Conservation (phyloP, 2,113 vertebrate species). For the Ceuthmochares aereus region DNA sequence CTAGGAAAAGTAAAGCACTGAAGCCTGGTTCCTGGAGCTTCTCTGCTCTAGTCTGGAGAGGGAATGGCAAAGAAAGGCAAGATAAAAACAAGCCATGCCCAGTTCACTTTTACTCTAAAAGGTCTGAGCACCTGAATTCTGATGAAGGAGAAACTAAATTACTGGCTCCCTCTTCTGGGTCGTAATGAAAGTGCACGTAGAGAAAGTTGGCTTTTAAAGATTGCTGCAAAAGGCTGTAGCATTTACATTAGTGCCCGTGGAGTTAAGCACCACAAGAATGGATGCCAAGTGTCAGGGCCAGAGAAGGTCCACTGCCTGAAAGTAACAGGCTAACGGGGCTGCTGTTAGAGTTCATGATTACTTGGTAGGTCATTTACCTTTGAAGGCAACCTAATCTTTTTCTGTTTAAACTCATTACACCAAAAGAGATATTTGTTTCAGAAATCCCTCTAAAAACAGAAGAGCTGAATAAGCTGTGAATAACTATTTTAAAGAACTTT, state of each 20-base stretch:
- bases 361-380: not conserved
- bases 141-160: not conserved
- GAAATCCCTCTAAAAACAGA: not conserved
- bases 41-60: not conserved
- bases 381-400: not conserved
- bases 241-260: not conserved
- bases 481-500: not conserved
- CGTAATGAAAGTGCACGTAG: not conserved
- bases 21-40: not conserved
- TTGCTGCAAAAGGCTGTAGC: not conserved
- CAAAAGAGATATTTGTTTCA: not conserved
- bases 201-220: not conserved
- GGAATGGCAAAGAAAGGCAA: not conserved
- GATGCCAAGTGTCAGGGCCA: rapidly evolving
- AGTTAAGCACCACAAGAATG: not conserved
- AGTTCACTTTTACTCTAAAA: not conserved
- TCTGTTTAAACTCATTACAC: not conserved
- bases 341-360: not conserved
- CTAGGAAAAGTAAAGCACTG: not conserved
- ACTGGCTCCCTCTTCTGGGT: constrained; percentile 54
- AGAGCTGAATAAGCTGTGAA: not conserved
- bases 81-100: not conserved
- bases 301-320: not conserved
- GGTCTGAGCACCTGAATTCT: not conserved
- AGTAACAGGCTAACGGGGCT: not conserved